Evolutionary conservation across 2,797 vertebrate species (phyloP), one percentile per base, ranked within the genome.

Genomic region (Poecilia gillii): DNA sequence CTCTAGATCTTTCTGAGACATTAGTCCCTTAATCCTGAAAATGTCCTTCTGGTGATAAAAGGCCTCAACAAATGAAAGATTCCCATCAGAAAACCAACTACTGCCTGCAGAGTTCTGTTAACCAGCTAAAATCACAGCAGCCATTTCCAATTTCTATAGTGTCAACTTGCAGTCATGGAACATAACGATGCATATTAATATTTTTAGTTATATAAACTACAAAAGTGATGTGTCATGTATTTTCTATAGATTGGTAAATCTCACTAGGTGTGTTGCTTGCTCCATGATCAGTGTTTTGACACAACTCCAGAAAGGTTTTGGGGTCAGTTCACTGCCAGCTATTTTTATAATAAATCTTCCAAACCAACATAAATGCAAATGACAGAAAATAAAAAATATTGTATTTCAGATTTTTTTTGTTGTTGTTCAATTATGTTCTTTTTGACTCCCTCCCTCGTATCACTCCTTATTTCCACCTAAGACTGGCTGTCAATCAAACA

Each of bases 401-500:
- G 57, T 46, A 18, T 77, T 47, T 31, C 28, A 20, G 4, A 25
- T 8, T 78, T 76, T 73, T 53, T 16, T 47, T 18, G 5, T 18
- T 20, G 47, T 75, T 53, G 59, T 77, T 85, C 78, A 71, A 13
- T 47, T 45, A 36, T 85, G 75, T 79, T 81, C 76, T 86, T 62
- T 76, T 57, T 64, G 68, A 72, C 86, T 86, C 51, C 45, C 33
- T 68, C 57, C 25, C 59, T 49, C 46, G 36, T 53, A 80, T 43
- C 72, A 51, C 57, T 55, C 79, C 45, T 51, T 49, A 7, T 78
- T 80, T 85, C 81, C 84, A 90, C 91, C 93, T 93, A 86, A 92
- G 83, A 36, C 75, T 77, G 80, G 53, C 90, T 91, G 90, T 89
- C 87, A 90, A 76, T 93, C 91, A 92, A 68, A 68, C 55, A 1